Percentiles rank a stretch among this genome's conserved stretches.
phyloP scores from a whole-genome alignment of 2,888 invertebrate species.

The Hymenopus coronatus region DNA sequence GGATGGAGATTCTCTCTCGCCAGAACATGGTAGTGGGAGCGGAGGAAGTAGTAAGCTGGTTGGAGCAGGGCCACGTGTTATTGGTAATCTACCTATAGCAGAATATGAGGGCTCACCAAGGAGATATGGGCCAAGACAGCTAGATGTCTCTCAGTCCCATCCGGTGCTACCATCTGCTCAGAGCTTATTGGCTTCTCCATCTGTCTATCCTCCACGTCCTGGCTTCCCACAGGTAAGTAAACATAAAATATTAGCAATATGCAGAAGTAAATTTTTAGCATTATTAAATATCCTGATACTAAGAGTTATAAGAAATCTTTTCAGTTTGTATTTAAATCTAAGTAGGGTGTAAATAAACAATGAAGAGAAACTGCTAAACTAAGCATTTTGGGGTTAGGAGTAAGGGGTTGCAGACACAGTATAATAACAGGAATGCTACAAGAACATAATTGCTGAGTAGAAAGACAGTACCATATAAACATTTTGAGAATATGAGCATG shows the following conservation, averaged over 20 bases:
- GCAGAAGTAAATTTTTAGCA: neutral
- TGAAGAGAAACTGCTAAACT: too few species aligned
- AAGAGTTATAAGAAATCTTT: too few species aligned
- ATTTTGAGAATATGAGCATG: too few species aligned
- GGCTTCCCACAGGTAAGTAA: constrained; percentile 72
- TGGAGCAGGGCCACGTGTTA: constrained; percentile 41
- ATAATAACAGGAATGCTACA: too few species aligned
- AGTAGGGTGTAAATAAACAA: too few species aligned
- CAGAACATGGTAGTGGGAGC: constrained; percentile 36
- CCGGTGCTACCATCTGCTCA: constrained; percentile 55
- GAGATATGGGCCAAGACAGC: constrained; percentile 68
- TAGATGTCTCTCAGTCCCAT: constrained; percentile 37
- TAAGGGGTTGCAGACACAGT: too few species aligned
- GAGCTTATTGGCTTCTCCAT: constrained; percentile 60
- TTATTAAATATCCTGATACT: too few species aligned
- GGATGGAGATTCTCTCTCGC: constrained; percentile 40
- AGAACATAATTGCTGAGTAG: too few species aligned
- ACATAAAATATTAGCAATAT: too few species aligned
- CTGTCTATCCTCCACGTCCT: constrained; percentile 74
- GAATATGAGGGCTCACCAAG: constrained; percentile 90
- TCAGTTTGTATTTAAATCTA: too few species aligned
- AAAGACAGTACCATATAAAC: too few species aligned
- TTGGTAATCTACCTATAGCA: constrained; percentile 85
- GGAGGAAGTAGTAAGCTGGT: constrained; percentile 20
- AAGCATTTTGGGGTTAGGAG: too few species aligned